Percentiles rank a stretch among this genome's conserved stretches.
Conservation (phyloP, 2,797 vertebrate genomes). For the Manis pentadactyla region DNA sequence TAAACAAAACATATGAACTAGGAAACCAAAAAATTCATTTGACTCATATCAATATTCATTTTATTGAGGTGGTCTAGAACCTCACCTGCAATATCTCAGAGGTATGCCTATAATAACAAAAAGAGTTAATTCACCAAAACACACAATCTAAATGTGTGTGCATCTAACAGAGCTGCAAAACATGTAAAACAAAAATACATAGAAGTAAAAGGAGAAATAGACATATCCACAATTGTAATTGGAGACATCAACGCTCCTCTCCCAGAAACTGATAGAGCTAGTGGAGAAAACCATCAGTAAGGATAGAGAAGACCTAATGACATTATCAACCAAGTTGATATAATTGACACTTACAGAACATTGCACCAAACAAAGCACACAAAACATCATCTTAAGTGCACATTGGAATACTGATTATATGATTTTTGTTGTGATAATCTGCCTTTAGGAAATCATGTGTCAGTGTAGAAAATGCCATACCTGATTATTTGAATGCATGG, state of each 20-base stretch:
- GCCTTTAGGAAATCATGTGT: neutral
- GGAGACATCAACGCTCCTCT: neutral
- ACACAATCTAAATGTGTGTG: neutral
- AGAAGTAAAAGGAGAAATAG: neutral
- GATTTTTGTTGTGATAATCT: slow-evolving; percentile 30
- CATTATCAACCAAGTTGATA: slow-evolving; percentile 9
- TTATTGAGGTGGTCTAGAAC: too few species aligned
- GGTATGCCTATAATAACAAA: neutral
- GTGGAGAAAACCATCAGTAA: neutral
- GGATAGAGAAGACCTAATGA: neutral
- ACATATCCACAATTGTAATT: neutral
- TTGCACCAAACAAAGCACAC: neutral
- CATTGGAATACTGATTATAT: neutral
- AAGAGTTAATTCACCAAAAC: slow-evolving; percentile 17
- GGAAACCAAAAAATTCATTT: too few species aligned
- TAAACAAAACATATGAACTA: too few species aligned
- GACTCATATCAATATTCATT: too few species aligned
- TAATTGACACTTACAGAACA: neutral
- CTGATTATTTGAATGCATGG: neutral
- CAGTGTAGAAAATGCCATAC: neutral
- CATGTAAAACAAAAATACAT: neutral
- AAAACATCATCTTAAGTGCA: neutral
- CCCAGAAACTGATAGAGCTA: neutral
- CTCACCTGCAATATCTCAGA: too few species aligned
- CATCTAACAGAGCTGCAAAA: slow-evolving; percentile 1